Conservation (phyloP, 2,888 invertebrate genomes). For the Dynastes maya region DNA sequence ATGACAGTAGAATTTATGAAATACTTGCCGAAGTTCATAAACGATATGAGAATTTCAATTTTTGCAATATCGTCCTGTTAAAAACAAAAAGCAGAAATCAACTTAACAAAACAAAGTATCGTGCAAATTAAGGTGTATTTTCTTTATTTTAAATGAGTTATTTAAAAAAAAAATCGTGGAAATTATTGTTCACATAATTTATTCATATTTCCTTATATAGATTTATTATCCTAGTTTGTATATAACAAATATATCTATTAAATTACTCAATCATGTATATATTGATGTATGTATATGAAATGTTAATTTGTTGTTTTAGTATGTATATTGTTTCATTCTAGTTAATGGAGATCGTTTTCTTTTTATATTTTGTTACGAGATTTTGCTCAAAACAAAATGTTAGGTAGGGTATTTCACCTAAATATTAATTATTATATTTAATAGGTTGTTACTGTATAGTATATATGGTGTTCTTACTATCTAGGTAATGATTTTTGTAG, state of each 20-base stretch:
- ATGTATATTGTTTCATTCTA: constrained; percentile 51
- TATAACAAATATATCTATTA: constrained; percentile 35
- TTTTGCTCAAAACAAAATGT: constrained; percentile 56
- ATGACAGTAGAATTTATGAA: constrained; percentile 17
- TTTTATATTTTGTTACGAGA: constrained; percentile 51
- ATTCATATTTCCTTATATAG: constrained; percentile 6
- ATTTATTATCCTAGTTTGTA: constrained; percentile 25
- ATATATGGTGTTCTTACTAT: constrained; percentile 57
- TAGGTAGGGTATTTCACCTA: constrained; percentile 49
- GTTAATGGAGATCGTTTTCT: constrained; percentile 52
- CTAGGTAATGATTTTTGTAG: constrained; percentile 34
- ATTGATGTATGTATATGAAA: constrained; percentile 18
- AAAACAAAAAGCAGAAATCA: not conserved
- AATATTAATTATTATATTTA: constrained; percentile 48
- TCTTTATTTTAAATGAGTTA: no score
- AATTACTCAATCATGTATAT: constrained; percentile 34
- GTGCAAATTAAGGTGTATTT: no score
- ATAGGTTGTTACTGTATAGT: constrained; percentile 53
- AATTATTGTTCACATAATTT: constrained; percentile 15
- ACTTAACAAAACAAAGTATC: not conserved
- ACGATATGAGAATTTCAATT: not conserved
- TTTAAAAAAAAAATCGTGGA: not conserved
- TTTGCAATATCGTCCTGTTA: not conserved
- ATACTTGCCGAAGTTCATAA: constrained; percentile 22
- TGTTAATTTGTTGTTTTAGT: constrained; percentile 50